Conservation (phyloP, 2,113 vertebrate genomes). For the Xenopus laevis region DNA sequence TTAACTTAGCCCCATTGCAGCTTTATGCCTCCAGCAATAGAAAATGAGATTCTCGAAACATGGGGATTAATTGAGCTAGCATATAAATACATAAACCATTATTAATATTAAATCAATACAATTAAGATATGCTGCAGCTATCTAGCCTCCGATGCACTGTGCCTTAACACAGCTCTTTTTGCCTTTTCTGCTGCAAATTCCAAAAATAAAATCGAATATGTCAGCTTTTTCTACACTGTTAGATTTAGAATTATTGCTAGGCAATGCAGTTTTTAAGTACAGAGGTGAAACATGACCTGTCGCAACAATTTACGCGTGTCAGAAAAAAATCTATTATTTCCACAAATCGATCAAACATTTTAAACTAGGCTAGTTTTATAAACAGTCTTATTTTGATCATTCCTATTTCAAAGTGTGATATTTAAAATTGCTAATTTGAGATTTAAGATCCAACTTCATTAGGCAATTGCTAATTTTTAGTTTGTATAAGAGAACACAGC, state of each 20-base stretch:
- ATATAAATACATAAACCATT: too few species aligned
- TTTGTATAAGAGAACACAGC: too few species aligned
- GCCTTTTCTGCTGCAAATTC: background rate
- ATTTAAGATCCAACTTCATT: too few species aligned
- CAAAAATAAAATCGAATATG: background rate
- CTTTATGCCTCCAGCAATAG: conserved; percentile 6
- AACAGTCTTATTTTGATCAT: background rate
- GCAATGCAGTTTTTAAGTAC: background rate
- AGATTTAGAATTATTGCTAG: background rate
- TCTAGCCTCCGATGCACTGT: background rate
- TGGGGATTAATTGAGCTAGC: too few species aligned
- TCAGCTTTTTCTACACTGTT: background rate
- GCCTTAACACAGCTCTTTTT: background rate
- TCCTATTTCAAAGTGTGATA: background rate
- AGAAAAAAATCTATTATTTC: conserved; percentile 2
- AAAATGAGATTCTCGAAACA: conserved; percentile 9
- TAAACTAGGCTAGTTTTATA: background rate
- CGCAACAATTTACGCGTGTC: background rate
- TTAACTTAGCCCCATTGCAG: conserved; percentile 6
- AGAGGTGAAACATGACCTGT: background rate
- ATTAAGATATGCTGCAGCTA: background rate
- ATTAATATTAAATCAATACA: background rate
- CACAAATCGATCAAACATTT: background rate
- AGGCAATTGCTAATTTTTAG: too few species aligned
- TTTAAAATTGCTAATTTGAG: too few species aligned